Evolutionary conservation across 2,797 vertebrate genomes (phyloP).

Genomic region (Nyctalus aviator): DNA sequence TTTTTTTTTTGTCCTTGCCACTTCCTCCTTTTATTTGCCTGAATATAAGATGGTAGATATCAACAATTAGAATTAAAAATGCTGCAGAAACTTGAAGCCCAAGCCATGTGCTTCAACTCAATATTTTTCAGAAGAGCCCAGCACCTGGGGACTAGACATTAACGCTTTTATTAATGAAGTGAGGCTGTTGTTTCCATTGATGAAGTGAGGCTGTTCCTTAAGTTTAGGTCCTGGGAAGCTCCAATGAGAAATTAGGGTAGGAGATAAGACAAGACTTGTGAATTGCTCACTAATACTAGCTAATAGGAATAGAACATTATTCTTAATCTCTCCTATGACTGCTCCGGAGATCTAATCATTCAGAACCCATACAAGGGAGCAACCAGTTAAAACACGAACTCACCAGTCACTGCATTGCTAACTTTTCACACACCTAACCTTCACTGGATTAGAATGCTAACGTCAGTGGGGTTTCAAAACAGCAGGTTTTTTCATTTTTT

Average conservation of each 20-base stretch:
- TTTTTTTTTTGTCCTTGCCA: neutral
- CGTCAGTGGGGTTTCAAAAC: constrained; percentile 13
- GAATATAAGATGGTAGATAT: too few relatives aligned
- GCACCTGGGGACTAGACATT: neutral
- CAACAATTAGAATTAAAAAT: neutral
- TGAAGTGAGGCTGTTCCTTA: neutral
- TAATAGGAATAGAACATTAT: neutral
- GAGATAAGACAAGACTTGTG: neutral
- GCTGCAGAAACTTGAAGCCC: neutral
- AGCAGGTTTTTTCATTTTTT: neutral
- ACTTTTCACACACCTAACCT: neutral
- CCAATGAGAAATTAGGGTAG: neutral
- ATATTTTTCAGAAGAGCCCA: neutral
- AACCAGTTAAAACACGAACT: neutral
- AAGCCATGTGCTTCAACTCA: neutral
- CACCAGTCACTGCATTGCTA: neutral
- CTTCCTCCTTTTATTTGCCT: neutral
- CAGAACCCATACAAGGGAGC: neutral
- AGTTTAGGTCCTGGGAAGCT: neutral
- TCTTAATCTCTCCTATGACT: neutral
- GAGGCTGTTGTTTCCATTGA: neutral
- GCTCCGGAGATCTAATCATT: neutral
- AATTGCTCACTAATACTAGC: neutral
- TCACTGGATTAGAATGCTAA: neutral
- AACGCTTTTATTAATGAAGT: neutral